These are phyloP conservation scores for Amiota mariae DNA, from an alignment of 2,888 invertebrate genomes.

Conservation along the genomic window DNA sequence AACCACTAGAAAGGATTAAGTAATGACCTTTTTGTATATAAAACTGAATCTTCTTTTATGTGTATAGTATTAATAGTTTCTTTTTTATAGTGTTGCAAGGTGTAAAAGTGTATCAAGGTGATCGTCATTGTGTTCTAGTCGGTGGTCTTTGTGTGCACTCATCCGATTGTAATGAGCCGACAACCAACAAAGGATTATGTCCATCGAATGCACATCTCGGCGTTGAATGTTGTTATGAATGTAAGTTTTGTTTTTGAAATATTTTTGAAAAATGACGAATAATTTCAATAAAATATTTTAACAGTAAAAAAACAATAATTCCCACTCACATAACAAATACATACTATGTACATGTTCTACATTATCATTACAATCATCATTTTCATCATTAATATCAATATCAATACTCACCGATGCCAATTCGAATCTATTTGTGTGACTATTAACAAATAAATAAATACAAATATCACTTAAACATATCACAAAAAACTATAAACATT, in stretches of 20 bases:
- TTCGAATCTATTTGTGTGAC: too few relatives aligned
- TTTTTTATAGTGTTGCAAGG: slow-evolving; percentile 65
- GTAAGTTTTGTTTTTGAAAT: slow-evolving; percentile 56
- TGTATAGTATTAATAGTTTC: neutral
- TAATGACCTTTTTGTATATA: too few relatives aligned
- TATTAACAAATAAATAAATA: too few relatives aligned
- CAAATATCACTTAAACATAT: too few relatives aligned
- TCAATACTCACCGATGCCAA: neutral
- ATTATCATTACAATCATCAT: slow-evolving; percentile 19
- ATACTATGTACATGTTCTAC: neutral
- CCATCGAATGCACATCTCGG: slow-evolving; percentile 63
- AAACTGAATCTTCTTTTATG: neutral
- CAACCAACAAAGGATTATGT: slow-evolving; percentile 69
- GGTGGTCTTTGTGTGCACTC: slow-evolving; percentile 70
- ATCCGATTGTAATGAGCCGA: slow-evolving; percentile 63
- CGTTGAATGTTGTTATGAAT: slow-evolving; percentile 72
- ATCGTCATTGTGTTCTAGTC: slow-evolving; percentile 68
- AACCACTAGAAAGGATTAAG: neutral
- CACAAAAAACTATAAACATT: neutral
- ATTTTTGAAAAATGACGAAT: neutral
- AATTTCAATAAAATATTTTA: slow-evolving; percentile 21
- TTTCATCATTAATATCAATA: neutral
- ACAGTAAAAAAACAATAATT: slow-evolving; percentile 36
- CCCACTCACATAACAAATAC: neutral
- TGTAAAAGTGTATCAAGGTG: slow-evolving; percentile 66